Percentiles rank a stretch among this genome's conserved stretches.
Evolutionary conservation across 2,113 vertebrate genomes (phyloP).

Genomic region (Polypterus bichir): DNA sequence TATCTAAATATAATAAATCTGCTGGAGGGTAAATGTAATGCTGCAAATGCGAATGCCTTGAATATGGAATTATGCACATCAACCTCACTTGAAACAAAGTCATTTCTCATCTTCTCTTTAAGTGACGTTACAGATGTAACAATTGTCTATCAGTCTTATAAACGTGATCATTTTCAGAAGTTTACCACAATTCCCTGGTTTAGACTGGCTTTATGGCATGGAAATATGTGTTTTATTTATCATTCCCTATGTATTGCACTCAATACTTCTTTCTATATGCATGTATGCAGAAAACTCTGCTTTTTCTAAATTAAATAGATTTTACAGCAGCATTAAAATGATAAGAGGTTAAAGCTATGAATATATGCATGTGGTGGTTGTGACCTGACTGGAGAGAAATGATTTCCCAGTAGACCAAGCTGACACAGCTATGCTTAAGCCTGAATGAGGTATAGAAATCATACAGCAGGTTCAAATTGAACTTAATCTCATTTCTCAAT

Average conservation of each 20-base stretch:
- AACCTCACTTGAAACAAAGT: too few species aligned
- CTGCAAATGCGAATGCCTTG: too few species aligned
- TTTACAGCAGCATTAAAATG: constrained; percentile 50
- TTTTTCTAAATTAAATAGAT: constrained; percentile 55
- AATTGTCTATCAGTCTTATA: too few species aligned
- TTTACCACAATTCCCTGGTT: too few species aligned
- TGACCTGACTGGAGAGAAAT: constrained; percentile 65
- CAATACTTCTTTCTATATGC: background rate
- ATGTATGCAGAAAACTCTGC: constrained; percentile 22
- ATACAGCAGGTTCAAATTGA: constrained; percentile 61
- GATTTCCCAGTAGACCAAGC: constrained; percentile 61
- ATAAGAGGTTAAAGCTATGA: constrained; percentile 68
- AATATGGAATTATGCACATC: too few species aligned
- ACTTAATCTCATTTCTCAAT: constrained; percentile 60
- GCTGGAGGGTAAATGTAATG: too few species aligned
- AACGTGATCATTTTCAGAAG: too few species aligned
- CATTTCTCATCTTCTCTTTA: too few species aligned
- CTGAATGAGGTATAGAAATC: constrained; percentile 59
- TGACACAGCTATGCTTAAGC: constrained; percentile 51
- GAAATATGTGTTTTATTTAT: constrained; percentile 8
- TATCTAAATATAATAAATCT: too few species aligned
- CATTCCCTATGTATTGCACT: constrained; percentile 13
- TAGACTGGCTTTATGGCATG: too few species aligned
- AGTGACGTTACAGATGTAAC: too few species aligned
- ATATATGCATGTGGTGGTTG: constrained; percentile 65